phyloP scores from a whole-genome alignment of 2,113 vertebrate genomes.

The Megaceryle maxima region DNA sequence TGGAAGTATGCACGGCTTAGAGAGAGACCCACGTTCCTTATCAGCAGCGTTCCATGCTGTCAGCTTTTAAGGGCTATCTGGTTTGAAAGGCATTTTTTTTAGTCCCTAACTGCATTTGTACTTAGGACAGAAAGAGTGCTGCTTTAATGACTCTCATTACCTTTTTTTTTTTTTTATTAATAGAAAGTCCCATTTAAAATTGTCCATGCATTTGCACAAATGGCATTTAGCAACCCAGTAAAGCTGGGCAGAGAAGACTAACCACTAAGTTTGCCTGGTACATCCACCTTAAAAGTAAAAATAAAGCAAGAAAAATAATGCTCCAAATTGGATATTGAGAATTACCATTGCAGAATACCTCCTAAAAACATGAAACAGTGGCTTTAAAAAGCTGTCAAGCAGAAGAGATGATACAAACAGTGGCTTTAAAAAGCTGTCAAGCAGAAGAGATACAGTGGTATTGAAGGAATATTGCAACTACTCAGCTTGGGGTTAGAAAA shows the following conservation, averaged over 20 bases:
- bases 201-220: background rate
- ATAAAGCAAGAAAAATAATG: background rate
- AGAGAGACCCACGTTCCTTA: background rate
- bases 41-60: background rate
- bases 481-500: background rate
- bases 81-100: background rate
- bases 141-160: background rate
- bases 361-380: background rate
- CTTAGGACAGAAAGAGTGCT: background rate
- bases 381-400: background rate
- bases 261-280: background rate
- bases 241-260: background rate
- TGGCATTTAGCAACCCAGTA: background rate
- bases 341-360: background rate
- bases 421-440: background rate
- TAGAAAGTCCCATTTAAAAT: background rate
- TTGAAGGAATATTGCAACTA: background rate
- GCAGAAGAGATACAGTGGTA: background rate
- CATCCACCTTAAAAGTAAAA: background rate
- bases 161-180: background rate
- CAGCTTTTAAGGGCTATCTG: background rate
- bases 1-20: accelerated
- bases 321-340: background rate
- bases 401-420: background rate
- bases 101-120: background rate